Evolutionary conservation across 2,113 vertebrate genomes (phyloP).

Genomic region (Calyptomena viridis): DNA sequence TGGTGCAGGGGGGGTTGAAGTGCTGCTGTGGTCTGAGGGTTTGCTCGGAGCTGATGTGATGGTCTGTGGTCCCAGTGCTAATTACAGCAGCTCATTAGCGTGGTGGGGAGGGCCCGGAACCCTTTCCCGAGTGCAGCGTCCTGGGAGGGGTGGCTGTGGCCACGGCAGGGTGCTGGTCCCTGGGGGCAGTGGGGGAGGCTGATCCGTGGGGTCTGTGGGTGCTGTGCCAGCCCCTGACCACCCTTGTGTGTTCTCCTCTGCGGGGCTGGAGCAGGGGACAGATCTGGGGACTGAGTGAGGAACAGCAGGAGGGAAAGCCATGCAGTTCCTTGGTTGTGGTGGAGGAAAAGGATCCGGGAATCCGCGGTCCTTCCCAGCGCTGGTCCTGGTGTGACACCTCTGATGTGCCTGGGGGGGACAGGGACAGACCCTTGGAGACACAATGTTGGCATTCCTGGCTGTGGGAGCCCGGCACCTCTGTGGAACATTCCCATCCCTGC

Average conservation of each 20-base stretch:
- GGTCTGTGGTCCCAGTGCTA: not conserved
- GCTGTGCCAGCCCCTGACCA: not conserved
- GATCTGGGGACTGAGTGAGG: not conserved
- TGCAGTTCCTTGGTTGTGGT: accelerated
- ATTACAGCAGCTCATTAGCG: not conserved
- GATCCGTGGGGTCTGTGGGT: accelerated
- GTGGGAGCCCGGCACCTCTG: not conserved
- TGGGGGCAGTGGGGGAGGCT: accelerated
- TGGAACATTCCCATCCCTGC: not conserved
- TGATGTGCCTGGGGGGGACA: accelerated
- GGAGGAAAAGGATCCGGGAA: not conserved
- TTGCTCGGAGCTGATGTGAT: not conserved
- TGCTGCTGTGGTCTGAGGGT: accelerated
- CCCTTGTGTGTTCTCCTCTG: not conserved
- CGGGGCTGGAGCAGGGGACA: accelerated
- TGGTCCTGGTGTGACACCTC: not conserved
- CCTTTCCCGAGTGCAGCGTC: accelerated
- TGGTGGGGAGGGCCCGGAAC: not conserved
- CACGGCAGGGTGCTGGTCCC: not conserved
- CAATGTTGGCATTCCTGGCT: accelerated
- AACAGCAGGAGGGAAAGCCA: not conserved
- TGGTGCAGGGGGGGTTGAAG: not conserved
- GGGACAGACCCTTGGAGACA: not conserved
- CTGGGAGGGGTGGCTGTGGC: not conserved
- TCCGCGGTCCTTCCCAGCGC: accelerated